Evolutionary conservation across 2,113 vertebrate genomes (phyloP).

Genomic region (Drymodes brunneopygia): DNA sequence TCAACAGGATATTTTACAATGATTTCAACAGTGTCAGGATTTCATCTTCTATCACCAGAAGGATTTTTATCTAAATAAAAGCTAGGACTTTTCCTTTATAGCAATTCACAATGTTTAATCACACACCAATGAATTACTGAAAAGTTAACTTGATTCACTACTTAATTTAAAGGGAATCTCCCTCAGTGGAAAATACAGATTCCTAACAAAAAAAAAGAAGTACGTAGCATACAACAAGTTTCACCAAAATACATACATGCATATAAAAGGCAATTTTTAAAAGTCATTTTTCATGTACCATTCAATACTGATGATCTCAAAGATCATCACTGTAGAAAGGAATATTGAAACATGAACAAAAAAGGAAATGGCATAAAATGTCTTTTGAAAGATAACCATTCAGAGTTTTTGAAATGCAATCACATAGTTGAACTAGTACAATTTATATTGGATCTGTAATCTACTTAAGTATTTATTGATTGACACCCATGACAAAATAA

Average conservation of each 20-base stretch:
- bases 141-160: background rate
- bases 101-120: background rate
- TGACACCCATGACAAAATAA: slow-evolving; percentile 47
- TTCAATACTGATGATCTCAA: background rate
- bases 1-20: slow-evolving; percentile 34
- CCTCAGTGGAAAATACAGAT: background rate
- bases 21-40: slow-evolving; percentile 26
- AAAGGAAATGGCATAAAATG: background rate
- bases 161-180: background rate
- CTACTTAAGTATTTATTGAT: slow-evolving; percentile 64
- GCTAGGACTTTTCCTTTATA: background rate
- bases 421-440: background rate
- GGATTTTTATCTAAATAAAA: slow-evolving; percentile 43
- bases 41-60: background rate
- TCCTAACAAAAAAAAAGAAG: background rate
- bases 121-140: background rate
- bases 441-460: slow-evolving; percentile 52
- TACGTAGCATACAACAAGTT: accelerated
- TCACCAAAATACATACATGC: background rate
- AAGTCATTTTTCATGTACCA: background rate
- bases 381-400: background rate
- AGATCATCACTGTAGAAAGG: background rate
- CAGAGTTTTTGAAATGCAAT: background rate
- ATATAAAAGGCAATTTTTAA: background rate
- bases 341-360: background rate